These are phyloP conservation scores for Chironomus tentans DNA, from an alignment of 2,888 invertebrate species.

Conservation along the genomic window DNA sequence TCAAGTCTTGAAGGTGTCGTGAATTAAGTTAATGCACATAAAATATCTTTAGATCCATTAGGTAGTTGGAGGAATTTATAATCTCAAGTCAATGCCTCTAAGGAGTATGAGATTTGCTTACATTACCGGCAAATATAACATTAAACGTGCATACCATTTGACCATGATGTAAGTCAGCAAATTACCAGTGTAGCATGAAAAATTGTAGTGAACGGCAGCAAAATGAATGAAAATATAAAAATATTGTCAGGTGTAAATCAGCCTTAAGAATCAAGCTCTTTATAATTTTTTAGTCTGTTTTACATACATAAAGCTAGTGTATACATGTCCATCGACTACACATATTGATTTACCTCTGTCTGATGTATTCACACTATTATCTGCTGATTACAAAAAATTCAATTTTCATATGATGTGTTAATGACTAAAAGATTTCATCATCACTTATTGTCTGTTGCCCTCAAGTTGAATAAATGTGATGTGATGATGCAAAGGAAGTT, in stretches of 20 bases:
- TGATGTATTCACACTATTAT: background rate
- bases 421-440: background rate
- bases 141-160: background rate
- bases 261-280: background rate
- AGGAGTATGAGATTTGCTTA: background rate
- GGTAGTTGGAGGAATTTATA: background rate
- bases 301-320: background rate
- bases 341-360: background rate
- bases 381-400: background rate
- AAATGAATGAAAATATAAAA: background rate
- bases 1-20: background rate
- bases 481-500: too few relatives aligned
- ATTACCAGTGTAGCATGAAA: constrained; percentile 24
- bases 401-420: background rate
- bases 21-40: background rate
- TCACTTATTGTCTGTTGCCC: background rate
- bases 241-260: constrained; percentile 24
- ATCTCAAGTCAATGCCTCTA: background rate
- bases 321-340: background rate
- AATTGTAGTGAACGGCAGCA: background rate
- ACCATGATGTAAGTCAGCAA: constrained; percentile 23
- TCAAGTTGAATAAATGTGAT: background rate
- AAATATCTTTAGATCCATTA: background rate
- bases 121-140: background rate
- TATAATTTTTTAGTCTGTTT: background rate